Base-by-base conservation (phyloP, 2,797 vertebrate species). In the Cuculus canorus region DNA sequence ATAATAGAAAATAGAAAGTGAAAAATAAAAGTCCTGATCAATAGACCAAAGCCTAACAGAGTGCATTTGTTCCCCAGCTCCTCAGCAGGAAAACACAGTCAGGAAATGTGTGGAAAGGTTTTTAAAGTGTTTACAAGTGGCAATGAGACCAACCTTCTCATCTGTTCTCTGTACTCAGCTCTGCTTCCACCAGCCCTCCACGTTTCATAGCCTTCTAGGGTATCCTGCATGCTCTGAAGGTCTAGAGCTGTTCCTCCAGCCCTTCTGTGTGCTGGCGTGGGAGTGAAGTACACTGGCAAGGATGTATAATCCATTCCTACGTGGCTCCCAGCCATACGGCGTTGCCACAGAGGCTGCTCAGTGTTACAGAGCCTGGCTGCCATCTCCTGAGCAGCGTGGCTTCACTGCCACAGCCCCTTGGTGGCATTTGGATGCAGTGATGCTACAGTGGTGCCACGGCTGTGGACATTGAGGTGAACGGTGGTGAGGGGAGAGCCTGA, bases 331-430 rank as follows among this genome's bases (percentile, higher is more conserved):
- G 52, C 4, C 3, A 45, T 21, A 10, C 24, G 19, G 43, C n/a
- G 1, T 17, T 25, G 66, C 68, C 76, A 10, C 0, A 8, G 92
- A 2, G 81, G 30, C 92, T 66, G 90, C 48, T 50, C 73, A 59
- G 65, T 9, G 17, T 81, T 64, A 53, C 6, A 1, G 2, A 41
- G 56, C 56, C 76, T 69, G 78, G 69, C 47, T 86, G 33, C 69
- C 8, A 2, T 23, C 84, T 77, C 54, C 1, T 1, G 30, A 82
- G 68, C 80, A 56, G 41, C 0, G 5, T 68, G 88, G 57, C 72
- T 78, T 37, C 0, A 0, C 48, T 0, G 0, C 17, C 9, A 1
- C 86, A 71, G 45, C 43, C 41, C 65, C 70, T 81, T 0, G 0
- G 75, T 48, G 80, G 13, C 63, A 33, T 50, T 50, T 60, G 83